Conservation (phyloP, 1,140 invertebrate species). For the Drosophila oshimai region DNA sequence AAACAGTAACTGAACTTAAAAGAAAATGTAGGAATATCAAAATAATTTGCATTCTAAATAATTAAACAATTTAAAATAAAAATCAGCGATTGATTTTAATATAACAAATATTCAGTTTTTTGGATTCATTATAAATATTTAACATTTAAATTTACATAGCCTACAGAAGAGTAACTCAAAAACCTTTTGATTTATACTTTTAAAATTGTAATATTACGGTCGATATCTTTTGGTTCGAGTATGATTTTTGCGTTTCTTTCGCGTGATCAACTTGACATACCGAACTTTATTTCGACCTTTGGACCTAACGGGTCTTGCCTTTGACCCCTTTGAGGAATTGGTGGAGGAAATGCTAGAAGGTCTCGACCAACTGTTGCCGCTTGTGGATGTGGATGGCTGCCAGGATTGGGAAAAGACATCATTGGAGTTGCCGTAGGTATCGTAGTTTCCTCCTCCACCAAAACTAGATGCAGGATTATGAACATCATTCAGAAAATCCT, state of each 20-base stretch:
- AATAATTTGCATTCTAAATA: not conserved
- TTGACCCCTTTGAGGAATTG: not conserved
- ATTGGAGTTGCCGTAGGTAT: slow-evolving; percentile 24
- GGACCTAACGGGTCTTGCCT: slow-evolving; percentile 6
- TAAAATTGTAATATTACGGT: not conserved
- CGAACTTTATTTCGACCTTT: slow-evolving; percentile 23
- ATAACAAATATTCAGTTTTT: too few relatives aligned
- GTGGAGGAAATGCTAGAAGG: not conserved
- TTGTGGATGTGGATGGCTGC: slow-evolving; percentile 18
- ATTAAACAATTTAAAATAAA: too few relatives aligned
- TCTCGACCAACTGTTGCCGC: slow-evolving; percentile 5
- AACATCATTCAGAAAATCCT: slow-evolving; percentile 42
- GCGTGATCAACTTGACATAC: slow-evolving; percentile 48
- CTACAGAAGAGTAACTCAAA: not conserved
- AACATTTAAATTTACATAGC: not conserved
- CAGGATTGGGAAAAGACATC: slow-evolving; percentile 2
- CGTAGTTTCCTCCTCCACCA: not conserved
- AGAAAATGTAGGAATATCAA: not conserved
- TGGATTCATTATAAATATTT: slow-evolving; percentile 5
- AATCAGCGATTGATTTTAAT: too few relatives aligned
- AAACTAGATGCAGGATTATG: not conserved
- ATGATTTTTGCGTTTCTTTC: slow-evolving; percentile 68
- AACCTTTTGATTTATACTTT: not conserved
- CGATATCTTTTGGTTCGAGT: slow-evolving; percentile 59
- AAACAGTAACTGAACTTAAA: too few relatives aligned